Percentiles rank a stretch among this genome's conserved stretches.
These are phyloP conservation scores for Nerophis ophidion DNA, from an alignment of 2,113 vertebrate genomes.

Conservation along the genomic window DNA sequence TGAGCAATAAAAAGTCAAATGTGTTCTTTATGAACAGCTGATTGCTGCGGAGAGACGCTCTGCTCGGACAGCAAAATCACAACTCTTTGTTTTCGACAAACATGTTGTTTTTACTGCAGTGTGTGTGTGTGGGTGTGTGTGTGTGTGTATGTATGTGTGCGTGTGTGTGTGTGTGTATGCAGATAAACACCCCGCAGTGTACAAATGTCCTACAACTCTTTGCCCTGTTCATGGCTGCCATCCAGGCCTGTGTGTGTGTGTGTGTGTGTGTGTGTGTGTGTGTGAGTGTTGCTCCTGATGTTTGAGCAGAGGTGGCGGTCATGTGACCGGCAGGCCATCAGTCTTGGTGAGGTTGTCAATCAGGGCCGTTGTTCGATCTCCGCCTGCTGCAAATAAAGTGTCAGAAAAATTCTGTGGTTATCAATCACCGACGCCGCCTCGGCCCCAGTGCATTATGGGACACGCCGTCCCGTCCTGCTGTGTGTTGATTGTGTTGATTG, in stretches of 20 bases:
- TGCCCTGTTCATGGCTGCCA: slow-evolving; percentile 25
- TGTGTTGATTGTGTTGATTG: too few species aligned
- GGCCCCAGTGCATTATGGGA: too few species aligned
- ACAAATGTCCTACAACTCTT: slow-evolving; percentile 35
- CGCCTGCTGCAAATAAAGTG: too few species aligned
- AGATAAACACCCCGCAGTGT: slow-evolving; percentile 17
- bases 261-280: slow-evolving; percentile 2
- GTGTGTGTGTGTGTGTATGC: slow-evolving; percentile 5
- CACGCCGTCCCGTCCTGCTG: too few species aligned
- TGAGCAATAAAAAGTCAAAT: slow-evolving; percentile 1
- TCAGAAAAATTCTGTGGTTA: too few species aligned
- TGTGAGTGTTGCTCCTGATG: neutral
- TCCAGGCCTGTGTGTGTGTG: slow-evolving; percentile 16
- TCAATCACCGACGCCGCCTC: too few species aligned
- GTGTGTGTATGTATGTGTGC: slow-evolving; percentile 4
- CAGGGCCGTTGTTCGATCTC: too few species aligned
- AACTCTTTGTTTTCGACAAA: slow-evolving; percentile 13
- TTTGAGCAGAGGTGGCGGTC: too few species aligned
- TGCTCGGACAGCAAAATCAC: slow-evolving; percentile 8
- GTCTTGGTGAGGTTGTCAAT: too few species aligned
- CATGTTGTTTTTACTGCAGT: slow-evolving; percentile 38
- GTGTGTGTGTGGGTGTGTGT: neutral
- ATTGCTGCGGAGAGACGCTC: neutral
- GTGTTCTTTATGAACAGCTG: too few species aligned
- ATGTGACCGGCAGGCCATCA: too few species aligned